Percentiles rank a stretch among this genome's conserved stretches.
Conservation (phyloP, 2,113 vertebrate species). For the Serilophus lunatus region DNA sequence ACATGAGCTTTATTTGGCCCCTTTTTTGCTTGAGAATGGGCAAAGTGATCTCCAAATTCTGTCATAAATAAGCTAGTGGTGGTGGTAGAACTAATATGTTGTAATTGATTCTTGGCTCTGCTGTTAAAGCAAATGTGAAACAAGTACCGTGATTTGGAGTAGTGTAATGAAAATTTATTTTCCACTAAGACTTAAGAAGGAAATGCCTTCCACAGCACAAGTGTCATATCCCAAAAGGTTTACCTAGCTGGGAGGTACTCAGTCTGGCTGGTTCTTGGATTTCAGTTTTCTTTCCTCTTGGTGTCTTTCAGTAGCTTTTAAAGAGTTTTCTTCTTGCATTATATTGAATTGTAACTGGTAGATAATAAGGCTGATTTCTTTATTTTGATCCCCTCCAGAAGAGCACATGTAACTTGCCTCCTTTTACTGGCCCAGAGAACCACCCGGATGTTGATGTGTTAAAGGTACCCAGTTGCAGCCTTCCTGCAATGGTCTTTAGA, state of each 20-base stretch:
- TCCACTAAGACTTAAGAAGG: not conserved
- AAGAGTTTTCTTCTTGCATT: not conserved
- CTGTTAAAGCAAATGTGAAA: not conserved
- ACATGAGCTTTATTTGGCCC: not conserved
- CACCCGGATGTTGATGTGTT: rapidly evolving
- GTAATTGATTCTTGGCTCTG: not conserved
- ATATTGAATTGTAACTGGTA: not conserved
- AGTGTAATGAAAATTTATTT: not conserved
- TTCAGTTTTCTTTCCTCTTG: not conserved
- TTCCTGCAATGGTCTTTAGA: not conserved
- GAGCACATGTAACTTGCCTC: not conserved
- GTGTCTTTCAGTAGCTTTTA: not conserved
- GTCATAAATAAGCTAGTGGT: not conserved
- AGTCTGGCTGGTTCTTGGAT: not conserved
- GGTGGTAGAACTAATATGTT: not conserved
- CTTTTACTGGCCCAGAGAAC: no score
- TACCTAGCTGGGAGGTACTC: not conserved
- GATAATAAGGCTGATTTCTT: not conserved
- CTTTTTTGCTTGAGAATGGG: not conserved
- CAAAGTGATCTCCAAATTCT: not conserved
- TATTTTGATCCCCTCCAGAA: not conserved
- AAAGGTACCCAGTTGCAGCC: not conserved
- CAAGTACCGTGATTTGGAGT: not conserved
- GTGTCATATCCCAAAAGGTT: not conserved
- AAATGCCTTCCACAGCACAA: not conserved